Base-by-base conservation (phyloP, 2,888 invertebrate genomes). In the Hirtodrosophila trivittata region DNA sequence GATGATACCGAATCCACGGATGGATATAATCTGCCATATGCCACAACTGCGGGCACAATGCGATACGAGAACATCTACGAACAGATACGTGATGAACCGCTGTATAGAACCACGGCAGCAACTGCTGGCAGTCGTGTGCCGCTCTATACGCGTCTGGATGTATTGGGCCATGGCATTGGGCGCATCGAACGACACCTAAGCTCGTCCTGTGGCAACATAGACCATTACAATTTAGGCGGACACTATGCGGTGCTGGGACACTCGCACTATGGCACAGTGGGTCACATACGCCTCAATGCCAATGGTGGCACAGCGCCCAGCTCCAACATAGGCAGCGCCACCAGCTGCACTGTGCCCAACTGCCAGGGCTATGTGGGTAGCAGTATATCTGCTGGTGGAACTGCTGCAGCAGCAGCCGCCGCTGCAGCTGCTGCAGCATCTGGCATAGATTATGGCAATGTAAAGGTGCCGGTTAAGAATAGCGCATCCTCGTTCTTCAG, bases 161-260 rank as follows among this genome's bases (percentile, higher is more conserved):
- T 93, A 1, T 90, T 93, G 43, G 92, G 92, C 0, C 91, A 91
- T 68, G 92, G 92, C 9, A 92, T 92, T 37, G 93, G 93, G 12
- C 90, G 93, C 65, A 93, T 93, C 66, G 93, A 92, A 75, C 90
- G 93, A 5, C 93, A 93, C 76, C 90, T 94, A 58, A 93, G 93
- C 50, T 94, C 94, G 0, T 94, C 94, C n/a, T 94, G 94, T 85
- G 93, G 94, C 54, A 93, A 93, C 86, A 92, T 92, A 55, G 91
- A 91, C 77, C 91, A 91, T 66, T 91, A 91, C 39, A 91, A 91
- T 75, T 74, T 91, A 7, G 91, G 91, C 3, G 91, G 91, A 0
- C 91, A 91, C 46, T 91, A 91, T 54, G 91, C 91, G 0, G 91
- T 91, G 5, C 67, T 91, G 38, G 91, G 91, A 0, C 91, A 90